A percentile compares a stretch with the other conserved stretches of the same genome.
phyloP scores from a whole-genome alignment of 2,113 vertebrate genomes.

The Phyllostomus discolor region DNA sequence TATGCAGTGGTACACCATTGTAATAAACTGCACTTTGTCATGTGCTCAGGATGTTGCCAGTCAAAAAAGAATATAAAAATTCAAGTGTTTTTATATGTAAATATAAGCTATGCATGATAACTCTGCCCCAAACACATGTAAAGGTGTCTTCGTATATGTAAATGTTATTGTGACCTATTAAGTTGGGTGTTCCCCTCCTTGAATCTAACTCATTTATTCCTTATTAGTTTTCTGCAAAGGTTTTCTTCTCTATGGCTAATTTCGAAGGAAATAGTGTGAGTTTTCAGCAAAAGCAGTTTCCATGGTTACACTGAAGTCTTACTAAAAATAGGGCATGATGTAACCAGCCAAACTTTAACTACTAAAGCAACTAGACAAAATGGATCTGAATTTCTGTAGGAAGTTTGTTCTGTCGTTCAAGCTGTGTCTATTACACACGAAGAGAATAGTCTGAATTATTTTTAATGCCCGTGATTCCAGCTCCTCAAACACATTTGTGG shows the following conservation, averaged over 20 bases:
- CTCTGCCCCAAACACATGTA: not conserved
- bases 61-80: constrained; percentile 48
- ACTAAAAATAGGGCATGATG: constrained; percentile 84
- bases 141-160: not conserved
- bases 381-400: constrained; percentile 63
- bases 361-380: constrained; percentile 70
- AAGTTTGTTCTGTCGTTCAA: constrained; percentile 74
- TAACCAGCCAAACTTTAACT: constrained; percentile 75
- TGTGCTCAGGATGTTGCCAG: constrained; percentile 18
- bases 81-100: constrained; percentile 28
- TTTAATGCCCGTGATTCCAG: constrained; percentile 71
- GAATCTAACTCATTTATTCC: constrained; percentile 68
- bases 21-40: constrained; percentile 26
- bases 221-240: constrained; percentile 72
- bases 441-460: constrained; percentile 74
- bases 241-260: constrained; percentile 73
- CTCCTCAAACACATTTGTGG: constrained; percentile 66
- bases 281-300: constrained; percentile 83
- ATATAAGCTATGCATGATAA: not conserved
- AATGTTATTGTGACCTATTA: not conserved
- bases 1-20: accelerated
- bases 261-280: constrained; percentile 72
- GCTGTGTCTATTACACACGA: constrained; percentile 69
- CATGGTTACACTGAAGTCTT: constrained; percentile 80
- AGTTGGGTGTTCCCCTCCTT: not conserved